Conservation (phyloP, 1,140 invertebrate species). For the Hypothenemus hampei region DNA sequence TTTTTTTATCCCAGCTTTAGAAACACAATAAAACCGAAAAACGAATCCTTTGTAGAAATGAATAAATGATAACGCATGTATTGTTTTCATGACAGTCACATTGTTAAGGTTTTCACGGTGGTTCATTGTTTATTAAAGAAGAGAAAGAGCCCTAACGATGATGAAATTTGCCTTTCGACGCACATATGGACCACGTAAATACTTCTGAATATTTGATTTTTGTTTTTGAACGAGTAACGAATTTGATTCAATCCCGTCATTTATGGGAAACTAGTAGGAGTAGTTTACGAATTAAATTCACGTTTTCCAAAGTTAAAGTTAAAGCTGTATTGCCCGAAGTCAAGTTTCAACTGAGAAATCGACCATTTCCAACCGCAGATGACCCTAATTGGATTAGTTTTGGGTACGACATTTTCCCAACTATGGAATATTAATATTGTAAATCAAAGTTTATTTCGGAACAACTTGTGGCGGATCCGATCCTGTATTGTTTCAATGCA, state of each 20-base stretch:
- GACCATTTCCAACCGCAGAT: conserved; percentile 13
- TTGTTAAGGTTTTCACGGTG: conserved; percentile 20
- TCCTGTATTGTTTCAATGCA: background rate
- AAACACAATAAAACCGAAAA: conserved; percentile 21
- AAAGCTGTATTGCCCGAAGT: background rate
- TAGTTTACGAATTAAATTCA: conserved; percentile 5
- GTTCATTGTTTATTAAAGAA: conserved; percentile 22
- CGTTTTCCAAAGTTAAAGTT: conserved; percentile 4
- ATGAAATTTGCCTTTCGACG: conserved; percentile 17
- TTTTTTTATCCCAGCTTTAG: too few relatives aligned
- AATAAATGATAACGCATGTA: conserved; percentile 27
- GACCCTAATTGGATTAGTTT: conserved; percentile 19
- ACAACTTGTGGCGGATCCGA: conserved; percentile 6
- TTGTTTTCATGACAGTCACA: conserved; percentile 23
- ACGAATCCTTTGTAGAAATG: conserved; percentile 25
- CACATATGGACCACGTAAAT: background rate
- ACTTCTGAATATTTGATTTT: too few relatives aligned
- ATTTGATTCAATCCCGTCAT: too few relatives aligned
- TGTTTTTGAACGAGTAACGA: too few relatives aligned
- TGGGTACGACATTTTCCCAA: conserved; percentile 10
- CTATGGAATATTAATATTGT: conserved; percentile 17
- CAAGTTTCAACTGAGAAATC: conserved; percentile 9
- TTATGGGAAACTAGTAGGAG: background rate
- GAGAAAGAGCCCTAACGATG: background rate
- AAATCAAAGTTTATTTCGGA: conserved; percentile 16